These are phyloP conservation scores for Eupithecia inturbata DNA, from an alignment of 2,888 invertebrate genomes.

Conservation along the genomic window DNA sequence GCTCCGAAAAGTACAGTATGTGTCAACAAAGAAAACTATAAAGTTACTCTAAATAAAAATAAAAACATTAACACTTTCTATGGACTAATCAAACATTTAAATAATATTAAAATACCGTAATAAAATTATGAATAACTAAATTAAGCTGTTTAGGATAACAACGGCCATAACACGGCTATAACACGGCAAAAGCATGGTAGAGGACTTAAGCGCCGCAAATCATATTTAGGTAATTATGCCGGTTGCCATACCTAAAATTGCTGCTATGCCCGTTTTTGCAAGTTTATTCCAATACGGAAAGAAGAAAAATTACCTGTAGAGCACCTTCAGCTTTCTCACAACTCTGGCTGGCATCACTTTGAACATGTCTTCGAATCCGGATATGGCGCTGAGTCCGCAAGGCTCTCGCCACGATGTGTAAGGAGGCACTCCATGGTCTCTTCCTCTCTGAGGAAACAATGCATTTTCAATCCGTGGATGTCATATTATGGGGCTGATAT, in stretches of 20 bases:
- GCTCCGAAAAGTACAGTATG: no score
- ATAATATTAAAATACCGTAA: no score
- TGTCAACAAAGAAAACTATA: no score
- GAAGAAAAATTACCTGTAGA: constrained; percentile 75
- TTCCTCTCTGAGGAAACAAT: constrained; percentile 84
- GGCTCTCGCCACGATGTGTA: constrained; percentile 92
- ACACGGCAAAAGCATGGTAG: not conserved
- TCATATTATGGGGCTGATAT: not conserved
- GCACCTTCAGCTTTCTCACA: constrained; percentile 84
- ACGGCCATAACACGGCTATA: no score
- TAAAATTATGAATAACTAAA: no score
- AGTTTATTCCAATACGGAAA: not conserved
- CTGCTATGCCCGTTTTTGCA: not conserved
- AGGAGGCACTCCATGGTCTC: constrained; percentile 93
- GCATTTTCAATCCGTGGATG: not conserved
- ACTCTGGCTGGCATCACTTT: constrained; percentile 87
- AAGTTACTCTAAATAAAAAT: no score
- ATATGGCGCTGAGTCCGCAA: constrained; percentile 88
- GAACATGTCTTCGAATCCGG: constrained; percentile 88
- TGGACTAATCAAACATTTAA: no score
- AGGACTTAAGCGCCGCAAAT: not conserved
- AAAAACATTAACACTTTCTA: no score
- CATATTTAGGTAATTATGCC: not conserved
- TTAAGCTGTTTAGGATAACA: not conserved
- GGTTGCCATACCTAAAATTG: not conserved